Evolutionary conservation across 2,113 vertebrate species (phyloP).

Genomic region (Asarcornis scutulata): DNA sequence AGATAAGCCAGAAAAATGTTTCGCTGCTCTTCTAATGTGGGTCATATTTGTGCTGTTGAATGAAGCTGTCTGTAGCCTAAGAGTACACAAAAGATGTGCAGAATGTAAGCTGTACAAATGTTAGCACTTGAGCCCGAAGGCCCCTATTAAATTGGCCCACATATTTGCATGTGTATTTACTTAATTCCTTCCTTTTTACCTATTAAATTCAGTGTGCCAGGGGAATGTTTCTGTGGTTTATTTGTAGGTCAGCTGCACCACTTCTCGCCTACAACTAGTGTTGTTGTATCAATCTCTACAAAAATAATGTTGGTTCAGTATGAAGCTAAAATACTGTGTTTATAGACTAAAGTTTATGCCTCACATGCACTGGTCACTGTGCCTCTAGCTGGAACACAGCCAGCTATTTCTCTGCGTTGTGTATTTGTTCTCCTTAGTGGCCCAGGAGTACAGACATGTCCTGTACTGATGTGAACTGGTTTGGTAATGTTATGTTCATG

Average conservation of each 20-base stretch:
- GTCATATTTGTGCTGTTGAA: neutral
- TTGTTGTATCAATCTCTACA: neutral
- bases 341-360: neutral
- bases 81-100: neutral
- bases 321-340: neutral
- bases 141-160: neutral
- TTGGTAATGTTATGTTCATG: accelerated
- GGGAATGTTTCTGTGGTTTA: neutral
- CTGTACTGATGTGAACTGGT: neutral
- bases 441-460: neutral
- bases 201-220: neutral
- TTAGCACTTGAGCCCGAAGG: neutral
- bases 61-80: slow-evolving; percentile 12
- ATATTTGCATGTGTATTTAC: slow-evolving; percentile 25
- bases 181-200: slow-evolving; percentile 14
- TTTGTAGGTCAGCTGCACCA: neutral
- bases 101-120: slow-evolving; percentile 38
- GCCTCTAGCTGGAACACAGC: neutral
- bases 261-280: neutral
- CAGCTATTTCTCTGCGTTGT: neutral
- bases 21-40: neutral
- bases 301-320: neutral
- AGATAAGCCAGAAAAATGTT: neutral
- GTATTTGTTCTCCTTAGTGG: neutral
- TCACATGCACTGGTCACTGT: neutral